Evolutionary conservation across 2,113 vertebrate genomes (phyloP).

Genomic region (Engraulis encrasicolus): DNA sequence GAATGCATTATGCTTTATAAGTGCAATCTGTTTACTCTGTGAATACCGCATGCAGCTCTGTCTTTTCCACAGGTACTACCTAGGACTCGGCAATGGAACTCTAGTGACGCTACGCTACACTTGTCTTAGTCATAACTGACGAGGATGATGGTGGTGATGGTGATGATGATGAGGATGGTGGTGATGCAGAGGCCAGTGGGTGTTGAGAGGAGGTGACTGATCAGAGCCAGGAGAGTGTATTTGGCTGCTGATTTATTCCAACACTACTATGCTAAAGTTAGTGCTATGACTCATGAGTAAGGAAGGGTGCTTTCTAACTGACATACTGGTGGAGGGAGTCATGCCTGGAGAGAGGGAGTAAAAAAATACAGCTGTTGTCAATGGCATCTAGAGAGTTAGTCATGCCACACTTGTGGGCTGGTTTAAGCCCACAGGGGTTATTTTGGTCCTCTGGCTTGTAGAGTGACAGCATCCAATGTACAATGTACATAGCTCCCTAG

Average conservation of each 20-base stretch:
- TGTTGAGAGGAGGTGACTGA: too few species aligned
- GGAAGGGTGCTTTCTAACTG: neutral
- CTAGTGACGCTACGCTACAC: too few species aligned
- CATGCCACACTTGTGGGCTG: neutral
- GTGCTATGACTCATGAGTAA: neutral
- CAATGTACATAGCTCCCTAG: neutral
- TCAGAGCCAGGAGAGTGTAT: neutral
- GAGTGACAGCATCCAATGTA: neutral
- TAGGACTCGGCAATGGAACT: too few species aligned
- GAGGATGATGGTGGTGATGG: too few species aligned
- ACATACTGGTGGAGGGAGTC: neutral
- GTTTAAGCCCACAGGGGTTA: neutral
- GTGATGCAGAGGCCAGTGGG: too few species aligned
- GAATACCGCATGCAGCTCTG: too few species aligned
- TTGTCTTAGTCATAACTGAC: too few species aligned
- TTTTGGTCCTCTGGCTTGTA: neutral
- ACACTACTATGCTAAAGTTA: conserved; percentile 8
- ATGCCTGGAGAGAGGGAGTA: neutral
- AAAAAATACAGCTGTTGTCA: neutral
- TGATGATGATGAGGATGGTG: too few species aligned
- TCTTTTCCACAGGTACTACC: too few species aligned
- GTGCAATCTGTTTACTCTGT: too few species aligned
- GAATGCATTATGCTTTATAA: too few species aligned
- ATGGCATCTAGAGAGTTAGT: neutral
- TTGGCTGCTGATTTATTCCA: neutral